Evolutionary conservation across 2,113 vertebrate genomes (phyloP).

Genomic region (Trichechus manatus): DNA sequence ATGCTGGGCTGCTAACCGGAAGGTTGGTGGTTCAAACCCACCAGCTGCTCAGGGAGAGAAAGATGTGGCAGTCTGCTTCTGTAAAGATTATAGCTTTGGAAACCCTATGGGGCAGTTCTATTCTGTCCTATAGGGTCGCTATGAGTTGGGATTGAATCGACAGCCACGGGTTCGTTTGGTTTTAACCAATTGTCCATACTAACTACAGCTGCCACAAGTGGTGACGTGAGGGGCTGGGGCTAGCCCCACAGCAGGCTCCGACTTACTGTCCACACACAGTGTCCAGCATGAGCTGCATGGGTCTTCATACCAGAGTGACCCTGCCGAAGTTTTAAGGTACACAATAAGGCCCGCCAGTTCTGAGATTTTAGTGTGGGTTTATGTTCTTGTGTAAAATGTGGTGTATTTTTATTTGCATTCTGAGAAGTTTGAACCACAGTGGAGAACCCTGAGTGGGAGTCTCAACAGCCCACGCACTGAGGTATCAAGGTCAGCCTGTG

Average conservation of each 20-base stretch:
- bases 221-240: rapidly evolving
- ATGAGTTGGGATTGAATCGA: not conserved
- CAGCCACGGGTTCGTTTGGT: not conserved
- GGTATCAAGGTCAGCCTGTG: not conserved
- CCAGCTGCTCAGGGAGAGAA: not conserved
- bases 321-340: not conserved
- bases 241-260: conserved; percentile 16
- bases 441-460: rapidly evolving
- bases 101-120: not conserved
- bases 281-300: rapidly evolving
- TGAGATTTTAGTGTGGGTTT: not conserved
- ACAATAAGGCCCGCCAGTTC: not conserved
- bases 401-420: not conserved
- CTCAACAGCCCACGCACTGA: not conserved
- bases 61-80: not conserved
- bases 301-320: not conserved
- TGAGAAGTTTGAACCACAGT: not conserved
- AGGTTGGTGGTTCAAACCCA: not conserved
- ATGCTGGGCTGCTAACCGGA: too few relatives aligned
- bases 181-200: conserved; percentile 80
- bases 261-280: not conserved
- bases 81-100: not conserved
- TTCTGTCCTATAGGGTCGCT: not conserved
- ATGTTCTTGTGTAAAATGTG: not conserved
- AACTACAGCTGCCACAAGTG: conserved; percentile 82